Percentiles rank a stretch among this genome's conserved stretches.
phyloP scores from a whole-genome alignment of 2,888 invertebrate species.

The Diaperis boleti region DNA sequence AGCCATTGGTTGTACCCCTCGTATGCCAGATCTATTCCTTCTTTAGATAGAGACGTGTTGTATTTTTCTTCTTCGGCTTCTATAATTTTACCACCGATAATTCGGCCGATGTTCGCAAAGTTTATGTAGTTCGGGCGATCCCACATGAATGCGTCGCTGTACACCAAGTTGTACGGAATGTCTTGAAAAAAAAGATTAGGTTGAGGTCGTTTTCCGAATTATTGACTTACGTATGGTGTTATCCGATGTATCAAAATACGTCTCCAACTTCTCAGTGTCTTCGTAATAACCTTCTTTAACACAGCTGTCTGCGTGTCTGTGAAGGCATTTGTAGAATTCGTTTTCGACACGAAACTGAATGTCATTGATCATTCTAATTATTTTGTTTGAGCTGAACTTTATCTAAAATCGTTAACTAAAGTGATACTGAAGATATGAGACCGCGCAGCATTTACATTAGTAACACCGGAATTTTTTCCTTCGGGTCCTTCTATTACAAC shows the following conservation, averaged over 20 bases:
- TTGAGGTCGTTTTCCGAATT: background rate
- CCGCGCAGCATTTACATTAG: slow-evolving; percentile 15
- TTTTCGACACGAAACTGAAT: slow-evolving; percentile 40
- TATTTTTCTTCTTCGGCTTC: slow-evolving; percentile 7
- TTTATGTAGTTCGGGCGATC: slow-evolving; percentile 57
- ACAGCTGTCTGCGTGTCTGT: slow-evolving; percentile 4
- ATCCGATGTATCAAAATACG: slow-evolving; percentile 8
- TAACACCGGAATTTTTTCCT: slow-evolving; percentile 11
- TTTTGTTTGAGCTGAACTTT: slow-evolving; percentile 46
- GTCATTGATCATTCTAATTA: slow-evolving; percentile 49
- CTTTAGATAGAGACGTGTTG: slow-evolving; percentile 68
- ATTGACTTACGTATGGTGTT: slow-evolving; percentile 28
- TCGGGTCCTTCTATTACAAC: slow-evolving; percentile 30
- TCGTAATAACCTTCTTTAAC: slow-evolving; percentile 8
- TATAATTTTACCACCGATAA: slow-evolving; percentile 56
- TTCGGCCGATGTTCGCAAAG: slow-evolving; percentile 56
- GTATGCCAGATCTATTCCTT: slow-evolving; percentile 89
- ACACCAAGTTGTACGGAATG: slow-evolving; percentile 53
- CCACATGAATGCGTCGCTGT: slow-evolving; percentile 50
- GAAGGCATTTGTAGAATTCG: slow-evolving; percentile 43
- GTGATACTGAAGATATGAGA: background rate
- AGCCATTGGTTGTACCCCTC: slow-evolving; percentile 82
- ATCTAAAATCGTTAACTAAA: slow-evolving; percentile 39
- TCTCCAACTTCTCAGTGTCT: background rate
- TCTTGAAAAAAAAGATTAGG: too few species aligned